A percentile compares a stretch with the other conserved stretches of the same genome.
phyloP scores from a whole-genome alignment of 2,113 vertebrate genomes.

The Taurulus bubalis region DNA sequence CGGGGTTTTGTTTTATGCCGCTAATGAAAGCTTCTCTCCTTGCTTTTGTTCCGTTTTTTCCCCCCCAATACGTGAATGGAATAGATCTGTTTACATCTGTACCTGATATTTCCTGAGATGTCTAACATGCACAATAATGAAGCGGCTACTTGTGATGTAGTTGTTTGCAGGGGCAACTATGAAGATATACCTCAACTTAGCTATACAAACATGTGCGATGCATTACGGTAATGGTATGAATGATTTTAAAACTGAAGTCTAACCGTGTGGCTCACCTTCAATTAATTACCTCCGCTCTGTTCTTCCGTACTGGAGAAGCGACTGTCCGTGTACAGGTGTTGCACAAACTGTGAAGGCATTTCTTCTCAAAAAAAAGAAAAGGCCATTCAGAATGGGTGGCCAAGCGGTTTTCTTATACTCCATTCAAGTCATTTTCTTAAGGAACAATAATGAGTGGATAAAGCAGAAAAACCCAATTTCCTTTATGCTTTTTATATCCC shows the following conservation, averaged over 20 bases:
- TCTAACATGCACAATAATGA: slow-evolving; percentile 58
- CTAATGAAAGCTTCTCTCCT: slow-evolving; percentile 78
- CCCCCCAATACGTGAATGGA: slow-evolving; percentile 64
- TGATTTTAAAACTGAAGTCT: slow-evolving; percentile 29
- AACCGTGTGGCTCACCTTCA: slow-evolving; percentile 49
- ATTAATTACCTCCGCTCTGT: slow-evolving; percentile 54
- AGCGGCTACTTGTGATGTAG: slow-evolving; percentile 57
- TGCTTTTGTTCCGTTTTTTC: slow-evolving; percentile 69
- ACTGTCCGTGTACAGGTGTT: slow-evolving; percentile 43
- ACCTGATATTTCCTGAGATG: slow-evolving; percentile 58
- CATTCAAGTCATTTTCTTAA: slow-evolving; percentile 80
- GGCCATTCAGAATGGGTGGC: slow-evolving; percentile 68
- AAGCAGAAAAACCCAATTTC: slow-evolving; percentile 82
- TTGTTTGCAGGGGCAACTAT: background rate
- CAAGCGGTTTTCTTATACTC: slow-evolving; percentile 71
- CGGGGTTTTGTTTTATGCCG: slow-evolving; percentile 70
- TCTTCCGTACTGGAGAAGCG: slow-evolving; percentile 23
- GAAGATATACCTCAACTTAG: background rate
- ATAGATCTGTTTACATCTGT: slow-evolving; percentile 65
- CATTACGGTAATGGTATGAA: slow-evolving; percentile 42
- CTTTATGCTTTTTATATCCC: slow-evolving; percentile 81
- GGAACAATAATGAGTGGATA: slow-evolving; percentile 84
- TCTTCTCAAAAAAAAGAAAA: slow-evolving; percentile 45
- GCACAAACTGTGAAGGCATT: slow-evolving; percentile 44
- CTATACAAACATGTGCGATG: background rate